Base-by-base conservation (phyloP, 2,113 vertebrate genomes). In the Copsychus sechellarum region DNA sequence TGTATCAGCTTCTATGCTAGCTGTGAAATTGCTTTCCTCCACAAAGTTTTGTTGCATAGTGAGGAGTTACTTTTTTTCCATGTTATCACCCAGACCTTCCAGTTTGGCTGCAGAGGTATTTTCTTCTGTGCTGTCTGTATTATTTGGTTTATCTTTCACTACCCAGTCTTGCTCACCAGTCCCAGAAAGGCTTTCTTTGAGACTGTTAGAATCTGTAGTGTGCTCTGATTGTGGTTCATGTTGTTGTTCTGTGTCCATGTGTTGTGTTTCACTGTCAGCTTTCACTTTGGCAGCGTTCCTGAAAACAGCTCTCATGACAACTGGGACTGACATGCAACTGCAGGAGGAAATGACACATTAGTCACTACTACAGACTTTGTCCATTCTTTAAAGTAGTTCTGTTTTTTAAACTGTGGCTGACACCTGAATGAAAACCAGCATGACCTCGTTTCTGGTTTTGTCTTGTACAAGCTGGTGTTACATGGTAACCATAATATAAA, bases 281-380 rank as follows among this genome's bases (percentile, higher is more conserved):
- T 92, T 64, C 65, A 42, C 26, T 61, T 95, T 93, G 58, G 94
- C 48, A 15, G 97, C 79, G 0, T 95, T 98, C 93, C 74, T 95
- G 81, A 96, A 97, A 67, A 99, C 91, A 28, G 97, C 93, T 93
- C 95, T 98, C 97, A 99, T 97, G 70, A 98, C 98, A 84, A 97
- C 85, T 21, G 98, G 98, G 31, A 99, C 79, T 48, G 98, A 99
- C 98, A 98, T 97, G 85, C 96, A 98, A 22, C 99, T 99, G 74
- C 90, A 73, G 77, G 57, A 89, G 29, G 56, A 91, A 89, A 51
- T 40, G 7, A 82, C 76, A 69, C 15, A 15, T 72, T 57, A 72
- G 45, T 81, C 38, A 54, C 26, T 81, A 28, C 45, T 71, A 25
- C 5, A 43, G 57, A 36, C 33, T 66, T 70, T 4, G 77, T 43